Conservation (phyloP, 1,140 invertebrate species). For the Arion vulgaris region DNA sequence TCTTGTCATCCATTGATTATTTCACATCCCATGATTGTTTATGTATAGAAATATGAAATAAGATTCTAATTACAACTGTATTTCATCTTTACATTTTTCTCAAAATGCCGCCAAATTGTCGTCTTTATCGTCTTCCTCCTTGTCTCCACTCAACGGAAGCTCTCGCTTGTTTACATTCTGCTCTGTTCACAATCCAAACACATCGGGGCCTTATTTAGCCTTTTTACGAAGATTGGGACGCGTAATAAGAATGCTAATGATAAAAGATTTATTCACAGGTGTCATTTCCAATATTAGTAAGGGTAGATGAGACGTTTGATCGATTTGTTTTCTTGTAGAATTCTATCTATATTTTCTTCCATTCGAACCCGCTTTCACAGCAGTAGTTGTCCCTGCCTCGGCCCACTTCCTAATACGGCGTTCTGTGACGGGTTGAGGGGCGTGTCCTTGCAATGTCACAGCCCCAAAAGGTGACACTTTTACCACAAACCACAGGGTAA, state of each 20-base stretch:
- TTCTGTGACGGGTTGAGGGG: slow-evolving; percentile 27
- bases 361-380: slow-evolving; percentile 23
- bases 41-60: background rate
- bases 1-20: slow-evolving; percentile 22
- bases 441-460: slow-evolving; percentile 29
- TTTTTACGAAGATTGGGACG: background rate
- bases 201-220: slow-evolving; percentile 4
- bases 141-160: slow-evolving; percentile 8
- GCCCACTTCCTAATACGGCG: slow-evolving; percentile 34
- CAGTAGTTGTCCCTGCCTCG: background rate
- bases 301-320: slow-evolving; percentile 17
- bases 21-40: background rate
- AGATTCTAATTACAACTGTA: background rate
- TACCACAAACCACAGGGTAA: slow-evolving; percentile 27
- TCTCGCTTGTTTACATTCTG: slow-evolving; percentile 34
- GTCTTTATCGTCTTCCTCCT: background rate
- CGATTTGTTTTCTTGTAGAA: slow-evolving; percentile 15
- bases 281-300: slow-evolving; percentile 26
- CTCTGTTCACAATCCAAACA: background rate
- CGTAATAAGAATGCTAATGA: slow-evolving; percentile 19
- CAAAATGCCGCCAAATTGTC: background rate
- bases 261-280: slow-evolving; percentile 19
- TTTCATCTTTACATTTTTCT: background rate
- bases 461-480: slow-evolving; percentile 31
- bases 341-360: background rate